Evolutionary conservation across 2,888 invertebrate species (phyloP).

Genomic region (Dioctria rufipes): DNA sequence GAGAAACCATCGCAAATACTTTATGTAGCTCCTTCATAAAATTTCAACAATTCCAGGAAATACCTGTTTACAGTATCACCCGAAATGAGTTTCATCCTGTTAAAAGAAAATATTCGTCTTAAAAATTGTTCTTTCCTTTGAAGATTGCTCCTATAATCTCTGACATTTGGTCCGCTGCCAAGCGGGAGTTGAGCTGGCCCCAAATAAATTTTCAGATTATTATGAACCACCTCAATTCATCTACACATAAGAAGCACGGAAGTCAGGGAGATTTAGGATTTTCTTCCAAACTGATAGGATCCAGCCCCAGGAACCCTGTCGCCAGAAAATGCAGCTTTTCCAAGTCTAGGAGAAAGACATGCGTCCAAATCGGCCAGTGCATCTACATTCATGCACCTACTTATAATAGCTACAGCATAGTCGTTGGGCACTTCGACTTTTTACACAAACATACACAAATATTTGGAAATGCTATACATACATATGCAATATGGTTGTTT

Average conservation of each 20-base stretch:
- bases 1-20: no score
- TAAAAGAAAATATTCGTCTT: background rate
- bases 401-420: background rate
- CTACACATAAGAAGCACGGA: slow-evolving; percentile 22
- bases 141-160: slow-evolving; percentile 17
- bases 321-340: slow-evolving; percentile 49
- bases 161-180: slow-evolving; percentile 42
- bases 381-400: background rate
- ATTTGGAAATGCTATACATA: background rate
- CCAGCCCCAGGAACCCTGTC: slow-evolving; percentile 28
- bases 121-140: background rate
- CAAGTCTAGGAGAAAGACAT: slow-evolving; percentile 31
- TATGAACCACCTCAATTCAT: background rate
- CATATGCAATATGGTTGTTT: slow-evolving; percentile 26
- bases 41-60: no score
- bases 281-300: slow-evolving; percentile 17
- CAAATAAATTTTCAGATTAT: slow-evolving; percentile 48
- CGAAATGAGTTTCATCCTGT: background rate
- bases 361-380: slow-evolving; percentile 37
- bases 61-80: background rate
- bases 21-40: no score
- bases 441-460: slow-evolving; percentile 9
- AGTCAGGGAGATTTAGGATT: slow-evolving; percentile 27
- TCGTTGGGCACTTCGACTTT: background rate
- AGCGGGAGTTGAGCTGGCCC: slow-evolving; percentile 21